A percentile compares a stretch with the other conserved stretches of the same genome.
Evolutionary conservation across 2,797 vertebrate species (phyloP).

Genomic region (Coluber constrictor): DNA sequence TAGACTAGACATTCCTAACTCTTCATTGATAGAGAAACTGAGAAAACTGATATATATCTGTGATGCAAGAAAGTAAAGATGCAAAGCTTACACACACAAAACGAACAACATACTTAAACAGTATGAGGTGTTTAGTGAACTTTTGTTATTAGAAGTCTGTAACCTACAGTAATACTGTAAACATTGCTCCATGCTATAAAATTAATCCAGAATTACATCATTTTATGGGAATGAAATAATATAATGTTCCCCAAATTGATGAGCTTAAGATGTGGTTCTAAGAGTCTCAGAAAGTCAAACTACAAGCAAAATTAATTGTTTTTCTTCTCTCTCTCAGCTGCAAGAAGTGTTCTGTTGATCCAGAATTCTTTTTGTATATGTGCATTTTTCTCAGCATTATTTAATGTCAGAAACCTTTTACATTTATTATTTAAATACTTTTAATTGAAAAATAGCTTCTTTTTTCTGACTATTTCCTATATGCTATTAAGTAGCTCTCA

Average conservation of each 20-base stretch:
- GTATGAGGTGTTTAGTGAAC: background rate
- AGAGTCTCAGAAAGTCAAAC: background rate
- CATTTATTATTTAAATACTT: background rate
- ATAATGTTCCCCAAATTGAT: background rate
- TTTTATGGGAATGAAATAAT: background rate
- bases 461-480: background rate
- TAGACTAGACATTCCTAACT: background rate
- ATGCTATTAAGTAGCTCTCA: background rate
- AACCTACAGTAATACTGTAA: background rate
- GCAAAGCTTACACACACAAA: background rate
- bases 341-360: background rate
- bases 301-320: background rate
- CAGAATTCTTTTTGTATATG: background rate
- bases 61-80: background rate
- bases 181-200: background rate
- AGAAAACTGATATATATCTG: background rate
- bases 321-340: background rate
- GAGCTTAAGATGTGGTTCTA: background rate
- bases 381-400: background rate
- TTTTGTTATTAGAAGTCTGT: background rate
- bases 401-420: background rate
- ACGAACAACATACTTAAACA: background rate
- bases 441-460: background rate
- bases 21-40: background rate
- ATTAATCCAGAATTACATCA: background rate